Evolutionary conservation across 2,888 invertebrate species (phyloP), one percentile per base, ranked within the genome.

Genomic region (Spicauda simplicius): DNA sequence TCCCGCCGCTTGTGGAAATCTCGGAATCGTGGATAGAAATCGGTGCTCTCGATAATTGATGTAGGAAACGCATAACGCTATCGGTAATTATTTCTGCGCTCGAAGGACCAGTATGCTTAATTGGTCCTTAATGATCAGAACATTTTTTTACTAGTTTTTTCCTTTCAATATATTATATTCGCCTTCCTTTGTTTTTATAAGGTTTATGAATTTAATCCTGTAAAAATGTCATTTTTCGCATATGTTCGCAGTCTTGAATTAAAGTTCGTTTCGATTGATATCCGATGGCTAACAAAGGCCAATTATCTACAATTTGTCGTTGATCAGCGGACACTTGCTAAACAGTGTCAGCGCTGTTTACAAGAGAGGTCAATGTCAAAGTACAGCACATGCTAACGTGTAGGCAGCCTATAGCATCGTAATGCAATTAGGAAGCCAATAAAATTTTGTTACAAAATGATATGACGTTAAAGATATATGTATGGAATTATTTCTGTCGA

Each of bases 1-100:
- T 71, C 62, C 69, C 60, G 64, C 55, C 12, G 37, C 55, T 61
- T 59, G 69, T 56, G 62, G 70, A 66, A 66, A 68, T 70, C 12
- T 58, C 30, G 52, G 20, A 30, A 52, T 59, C 19, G 56, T 37
- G 12, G 52, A 45, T 19, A 53, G 16, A 53, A 53, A 53, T 53
- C 53, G 14, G 41, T 55, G 25, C 18, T 14, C 19, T 19, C 30
- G 6, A 50, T 18, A 19, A 56, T 4, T 41, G 37, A 50, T 30
- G 50, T 54, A 53, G 53, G 37, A 48, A 67, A 64, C 52, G 33
- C n/a, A 33, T 55, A 30, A 57, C 50, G 19, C 37, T 12, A 2
- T 25, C 53, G 4, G 16, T 58, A 53, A 53, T 18, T 18, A 64
- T 14, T 53, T 25, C 58, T 30, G 37, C 53, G 30, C 18, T 30